Percentiles rank a stretch among this genome's conserved stretches.
Evolutionary conservation across 2,113 vertebrate genomes (phyloP).

Genomic region (Siniperca knerii): DNA sequence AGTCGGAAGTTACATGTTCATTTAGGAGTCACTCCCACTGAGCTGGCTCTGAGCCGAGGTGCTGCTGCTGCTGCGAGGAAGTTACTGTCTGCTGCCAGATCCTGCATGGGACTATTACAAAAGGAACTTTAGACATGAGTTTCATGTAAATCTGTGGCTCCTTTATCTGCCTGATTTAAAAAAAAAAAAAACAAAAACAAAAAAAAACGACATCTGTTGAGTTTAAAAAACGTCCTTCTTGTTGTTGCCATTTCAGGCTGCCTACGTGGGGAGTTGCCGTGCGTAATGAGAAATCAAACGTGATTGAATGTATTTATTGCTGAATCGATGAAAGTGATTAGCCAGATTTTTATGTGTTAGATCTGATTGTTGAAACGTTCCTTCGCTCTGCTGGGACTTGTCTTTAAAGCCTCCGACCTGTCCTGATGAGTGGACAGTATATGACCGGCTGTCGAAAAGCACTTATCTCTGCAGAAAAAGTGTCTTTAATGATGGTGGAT

Average conservation of each 20-base stretch:
- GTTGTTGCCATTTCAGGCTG: background rate
- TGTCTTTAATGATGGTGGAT: background rate
- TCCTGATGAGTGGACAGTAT: background rate
- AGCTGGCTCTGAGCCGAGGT: constrained; percentile 20
- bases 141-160: background rate
- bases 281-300: background rate
- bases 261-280: too few species aligned
- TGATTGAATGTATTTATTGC: background rate
- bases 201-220: background rate
- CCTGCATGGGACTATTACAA: background rate
- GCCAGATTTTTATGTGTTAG: background rate
- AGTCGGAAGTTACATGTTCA: constrained; percentile 15
- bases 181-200: background rate
- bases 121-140: background rate
- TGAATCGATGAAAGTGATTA: constrained; percentile 1
- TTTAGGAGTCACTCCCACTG: constrained; percentile 28
- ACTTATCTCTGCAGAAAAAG: constrained; percentile 7
- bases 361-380: background rate
- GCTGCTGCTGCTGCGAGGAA: background rate
- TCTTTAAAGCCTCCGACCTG: background rate
- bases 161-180: background rate
- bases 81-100: constrained; percentile 24
- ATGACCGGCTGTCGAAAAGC: constrained; percentile 17
- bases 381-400: background rate
- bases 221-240: too few species aligned